Evolutionary conservation across 2,888 invertebrate genomes (phyloP), one percentile per base, ranked within the genome.

Genomic region (Drosophila histrio): DNA sequence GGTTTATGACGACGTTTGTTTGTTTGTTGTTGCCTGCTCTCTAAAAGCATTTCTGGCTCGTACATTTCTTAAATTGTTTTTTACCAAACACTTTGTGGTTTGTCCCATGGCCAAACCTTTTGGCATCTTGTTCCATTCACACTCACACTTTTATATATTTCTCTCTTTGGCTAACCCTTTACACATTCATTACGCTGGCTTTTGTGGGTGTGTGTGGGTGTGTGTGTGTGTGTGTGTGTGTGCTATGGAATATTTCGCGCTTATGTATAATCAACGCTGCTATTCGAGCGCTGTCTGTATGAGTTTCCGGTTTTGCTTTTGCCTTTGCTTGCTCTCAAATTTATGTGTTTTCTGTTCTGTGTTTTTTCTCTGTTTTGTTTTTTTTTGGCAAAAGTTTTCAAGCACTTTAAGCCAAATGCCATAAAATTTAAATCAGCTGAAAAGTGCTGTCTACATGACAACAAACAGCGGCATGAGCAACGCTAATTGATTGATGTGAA

Each of bases 401-500:
- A 72, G 38, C 52, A 59, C 68, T 76, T 77, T 66, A 76, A 73
- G 64, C 41, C 34, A 39, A 67, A 44, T 69, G 69, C 57, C 57
- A 65, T 60, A 69, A 73, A 76, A 77, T 77, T 77, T 60, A 73
- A 72, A 73, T 77, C 77, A 73, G 46, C 60, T 60, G 53, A 49
- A 75, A 75, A 61, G 61, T 72, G 73, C 58, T 76, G 74, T 74
- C 74, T 71, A 71, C 73, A 65, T 71, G 76, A 62, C 58, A 61
- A 47, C 58, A 47, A 72, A 50, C 73, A 52, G 72, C 47, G 1
- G 56, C 36, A 41, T 13, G 38, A 34, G 41, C 58, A 49, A 63
- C 68, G 74, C 87, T 83, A 87, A 83, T 83, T 83, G 82, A 87
- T 83, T 84, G 82, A 83, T 87, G 87, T 84, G 73, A 69, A 62